Evolutionary conservation across 2,797 vertebrate species (phyloP).

Genomic region (Poecilia wingei): DNA sequence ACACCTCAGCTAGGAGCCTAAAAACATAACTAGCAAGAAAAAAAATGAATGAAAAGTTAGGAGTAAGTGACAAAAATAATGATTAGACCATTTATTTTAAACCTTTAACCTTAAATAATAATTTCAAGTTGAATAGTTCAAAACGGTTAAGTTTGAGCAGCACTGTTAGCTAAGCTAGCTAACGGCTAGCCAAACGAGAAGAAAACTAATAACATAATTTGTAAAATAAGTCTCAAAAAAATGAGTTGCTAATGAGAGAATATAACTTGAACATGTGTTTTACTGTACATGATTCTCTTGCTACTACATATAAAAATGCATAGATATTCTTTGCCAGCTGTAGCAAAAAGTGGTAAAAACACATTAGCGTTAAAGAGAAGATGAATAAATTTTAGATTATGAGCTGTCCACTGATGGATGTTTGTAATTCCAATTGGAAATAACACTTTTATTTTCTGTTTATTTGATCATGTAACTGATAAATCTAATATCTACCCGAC

Average conservation of each 20-base stretch:
- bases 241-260: not conserved
- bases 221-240: not conserved
- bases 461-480: not conserved
- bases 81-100: not conserved
- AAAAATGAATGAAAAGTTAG: not conserved
- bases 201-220: not conserved
- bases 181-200: not conserved
- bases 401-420: not conserved
- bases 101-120: not conserved
- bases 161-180: not conserved
- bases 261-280: not conserved
- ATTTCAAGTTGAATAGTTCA: not conserved
- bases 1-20: not conserved
- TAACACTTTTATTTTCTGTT: not conserved
- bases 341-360: not conserved
- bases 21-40: not conserved
- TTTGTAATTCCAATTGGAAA: not conserved
- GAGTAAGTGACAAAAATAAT: not conserved
- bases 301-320: not conserved
- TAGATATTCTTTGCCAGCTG: not conserved
- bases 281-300: not conserved
- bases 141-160: not conserved
- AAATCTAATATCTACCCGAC: not conserved
- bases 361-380: not conserved
- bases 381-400: not conserved